phyloP scores from a whole-genome alignment of 2,113 vertebrate species.

The Leptocoma aspasia region DNA sequence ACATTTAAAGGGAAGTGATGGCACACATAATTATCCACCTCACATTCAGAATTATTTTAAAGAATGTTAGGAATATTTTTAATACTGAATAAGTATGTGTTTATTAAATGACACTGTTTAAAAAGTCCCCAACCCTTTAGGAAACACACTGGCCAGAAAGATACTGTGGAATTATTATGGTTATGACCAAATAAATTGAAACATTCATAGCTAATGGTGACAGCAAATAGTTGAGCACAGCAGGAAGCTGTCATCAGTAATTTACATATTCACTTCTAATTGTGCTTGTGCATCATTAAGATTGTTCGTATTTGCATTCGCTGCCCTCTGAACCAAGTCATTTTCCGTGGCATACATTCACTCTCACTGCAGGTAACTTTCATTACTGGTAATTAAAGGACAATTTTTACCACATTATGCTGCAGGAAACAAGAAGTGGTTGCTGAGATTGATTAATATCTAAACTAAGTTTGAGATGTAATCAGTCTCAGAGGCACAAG shows the following conservation, averaged over 20 bases:
- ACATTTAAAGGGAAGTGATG: neutral
- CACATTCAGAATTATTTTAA: neutral
- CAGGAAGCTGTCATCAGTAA: neutral
- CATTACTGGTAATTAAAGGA: slow-evolving; percentile 49
- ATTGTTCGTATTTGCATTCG: neutral
- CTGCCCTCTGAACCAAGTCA: slow-evolving; percentile 13
- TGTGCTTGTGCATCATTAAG: slow-evolving; percentile 4
- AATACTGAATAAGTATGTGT: neutral
- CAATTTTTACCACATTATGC: slow-evolving; percentile 25
- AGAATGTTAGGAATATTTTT: neutral
- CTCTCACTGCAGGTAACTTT: slow-evolving; percentile 43
- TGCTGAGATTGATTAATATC: slow-evolving; percentile 45
- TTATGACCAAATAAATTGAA: slow-evolving; percentile 16
- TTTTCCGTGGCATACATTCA: neutral
- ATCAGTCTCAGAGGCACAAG: slow-evolving; percentile 19
- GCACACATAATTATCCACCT: neutral
- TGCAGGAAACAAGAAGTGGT: slow-evolving; percentile 32
- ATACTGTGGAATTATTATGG: neutral
- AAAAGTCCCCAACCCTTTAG: neutral
- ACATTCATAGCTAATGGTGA: neutral
- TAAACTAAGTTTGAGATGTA: neutral
- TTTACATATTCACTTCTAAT: slow-evolving; percentile 31
- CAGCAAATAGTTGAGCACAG: neutral
- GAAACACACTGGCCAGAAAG: neutral
- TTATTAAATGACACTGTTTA: neutral